Conservation (phyloP, 2,797 vertebrate species). For the Rhabdophis nuchalis region DNA sequence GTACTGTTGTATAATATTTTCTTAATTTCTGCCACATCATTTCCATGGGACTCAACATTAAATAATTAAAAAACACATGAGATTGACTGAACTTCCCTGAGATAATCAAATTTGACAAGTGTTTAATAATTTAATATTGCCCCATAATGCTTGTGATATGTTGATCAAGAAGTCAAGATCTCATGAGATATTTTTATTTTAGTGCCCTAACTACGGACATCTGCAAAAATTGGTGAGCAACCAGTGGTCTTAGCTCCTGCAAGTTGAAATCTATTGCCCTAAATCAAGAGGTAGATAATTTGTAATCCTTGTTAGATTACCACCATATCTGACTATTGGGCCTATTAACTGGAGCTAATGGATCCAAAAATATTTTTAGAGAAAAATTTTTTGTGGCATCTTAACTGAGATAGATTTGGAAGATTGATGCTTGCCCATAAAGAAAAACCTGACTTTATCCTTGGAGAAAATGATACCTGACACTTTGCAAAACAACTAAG, state of each 20-base stretch:
- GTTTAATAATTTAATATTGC: not conserved
- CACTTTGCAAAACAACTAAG: not conserved
- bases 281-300: not conserved
- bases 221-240: not conserved
- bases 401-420: not conserved
- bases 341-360: not conserved
- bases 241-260: not conserved
- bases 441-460: not conserved
- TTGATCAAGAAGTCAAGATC: not conserved
- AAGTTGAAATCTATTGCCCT: not conserved
- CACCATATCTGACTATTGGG: not conserved
- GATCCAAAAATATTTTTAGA: not conserved
- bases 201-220: not conserved
- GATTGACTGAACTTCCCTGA: not conserved
- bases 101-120: not conserved
- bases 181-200: not conserved
- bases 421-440: not conserved
- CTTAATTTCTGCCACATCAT: not conserved
- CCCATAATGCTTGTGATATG: not conserved
- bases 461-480: not conserved
- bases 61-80: not conserved
- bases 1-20: not conserved
- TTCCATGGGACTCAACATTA: not conserved
- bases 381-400: not conserved
- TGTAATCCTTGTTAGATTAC: not conserved